Base-by-base conservation (phyloP, 2,888 invertebrate genomes). In the Nomada ferruginata region DNA sequence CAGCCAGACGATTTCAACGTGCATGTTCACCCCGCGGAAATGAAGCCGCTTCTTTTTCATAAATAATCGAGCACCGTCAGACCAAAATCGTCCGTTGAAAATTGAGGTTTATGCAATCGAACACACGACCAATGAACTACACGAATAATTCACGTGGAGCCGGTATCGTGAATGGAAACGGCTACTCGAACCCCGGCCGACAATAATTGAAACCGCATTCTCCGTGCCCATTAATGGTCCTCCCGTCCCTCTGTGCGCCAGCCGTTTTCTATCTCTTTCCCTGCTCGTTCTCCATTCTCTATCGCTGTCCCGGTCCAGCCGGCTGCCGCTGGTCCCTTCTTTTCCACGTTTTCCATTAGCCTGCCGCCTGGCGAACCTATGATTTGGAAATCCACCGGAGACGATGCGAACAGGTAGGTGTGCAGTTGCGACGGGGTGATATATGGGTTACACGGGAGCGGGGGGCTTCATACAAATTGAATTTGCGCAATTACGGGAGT, bases 401-500 rank as follows among this genome's bases (percentile, higher is more conserved):
- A 76, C 84, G 79, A 85, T 82, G 79, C 82, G 85, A 83, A 76
- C 83, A 81, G 87, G 78, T 84, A 81, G 87, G 77, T 84, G 64
- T 68, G 79, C 64, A 61, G 79, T 76, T 82, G 85, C 85, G 85
- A 76, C 72, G 66, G 69, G 63, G 65, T 91, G 85, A 92, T 91
- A 87, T 91, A 91, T 90, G 91, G 91, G 89, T 90, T 90, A 88
- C 89, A 88, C 87, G 79, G 88, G 84, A 90, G 83, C 87, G 82
- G 72, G 82, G 75, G 76, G 90, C 90, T 90, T 91, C 91, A 91
- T 92, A 92, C 91, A 92, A 92, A 92, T 92, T 92, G 92, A 92
- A 92, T 92, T 92, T 92, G 90, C 87, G 92, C 90, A 92, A 92
- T 92, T 92, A 92, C 91, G 89, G 87, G 87, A 91, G 92, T 91